These are phyloP conservation scores for Lacanobia wlatinum DNA, from an alignment of 2,888 invertebrate species.

Conservation along the genomic window DNA sequence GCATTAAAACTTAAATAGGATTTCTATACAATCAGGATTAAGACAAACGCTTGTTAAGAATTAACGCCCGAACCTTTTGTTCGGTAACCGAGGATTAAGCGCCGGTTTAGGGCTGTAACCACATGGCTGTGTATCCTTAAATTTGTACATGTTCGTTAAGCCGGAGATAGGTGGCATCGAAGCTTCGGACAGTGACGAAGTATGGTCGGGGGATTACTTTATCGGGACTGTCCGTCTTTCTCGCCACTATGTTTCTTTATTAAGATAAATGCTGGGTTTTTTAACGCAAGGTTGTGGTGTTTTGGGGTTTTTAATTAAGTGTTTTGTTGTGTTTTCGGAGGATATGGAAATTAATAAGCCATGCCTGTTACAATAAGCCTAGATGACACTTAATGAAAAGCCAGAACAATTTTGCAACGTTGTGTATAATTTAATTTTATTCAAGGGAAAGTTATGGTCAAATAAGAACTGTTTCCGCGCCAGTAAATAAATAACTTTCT, in stretches of 20 bases:
- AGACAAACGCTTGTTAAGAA: slow-evolving; percentile 69
- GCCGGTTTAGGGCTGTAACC: slow-evolving; percentile 72
- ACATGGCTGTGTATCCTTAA: slow-evolving; percentile 78
- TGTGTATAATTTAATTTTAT: no score
- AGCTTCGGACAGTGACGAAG: slow-evolving; percentile 86
- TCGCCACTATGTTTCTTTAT: slow-evolving; percentile 77
- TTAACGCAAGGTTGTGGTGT: slow-evolving; percentile 49
- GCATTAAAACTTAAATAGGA: slow-evolving; percentile 66
- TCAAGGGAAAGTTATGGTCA: no score
- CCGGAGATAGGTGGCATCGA: slow-evolving; percentile 80
- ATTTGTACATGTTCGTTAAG: slow-evolving; percentile 87
- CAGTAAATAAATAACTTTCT: no score
- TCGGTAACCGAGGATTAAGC: slow-evolving; percentile 73
- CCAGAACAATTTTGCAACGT: no score
- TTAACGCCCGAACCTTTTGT: slow-evolving; percentile 69
- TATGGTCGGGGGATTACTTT: slow-evolving; percentile 80
- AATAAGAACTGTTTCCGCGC: no score
- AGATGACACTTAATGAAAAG: no score
- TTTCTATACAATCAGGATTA: slow-evolving; percentile 67
- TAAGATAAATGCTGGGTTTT: slow-evolving; percentile 79
- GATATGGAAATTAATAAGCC: no score
- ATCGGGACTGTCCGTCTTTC: slow-evolving; percentile 76
- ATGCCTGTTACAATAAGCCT: no score
- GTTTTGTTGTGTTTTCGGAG: background rate
- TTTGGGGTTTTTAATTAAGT: slow-evolving; percentile 42